phyloP scores from a whole-genome alignment of 2,888 invertebrate species.

The Meteorus cinctellus region DNA sequence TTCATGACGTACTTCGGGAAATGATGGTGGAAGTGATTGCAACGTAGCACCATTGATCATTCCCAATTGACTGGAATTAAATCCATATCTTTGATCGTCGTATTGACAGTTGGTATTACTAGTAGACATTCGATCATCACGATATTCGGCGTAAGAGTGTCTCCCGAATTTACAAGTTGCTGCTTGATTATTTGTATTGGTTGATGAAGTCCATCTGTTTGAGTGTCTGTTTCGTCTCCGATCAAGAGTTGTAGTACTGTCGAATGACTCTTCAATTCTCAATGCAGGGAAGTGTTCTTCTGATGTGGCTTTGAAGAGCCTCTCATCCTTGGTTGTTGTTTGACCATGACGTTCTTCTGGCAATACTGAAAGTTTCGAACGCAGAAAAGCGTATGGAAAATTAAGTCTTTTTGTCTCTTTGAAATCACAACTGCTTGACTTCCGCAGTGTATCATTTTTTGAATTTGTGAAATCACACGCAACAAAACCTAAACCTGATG shows the following conservation, averaged over 20 bases:
- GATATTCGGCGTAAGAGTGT: conserved; percentile 65
- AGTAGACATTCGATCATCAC: conserved; percentile 45
- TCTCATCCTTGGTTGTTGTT: conserved; percentile 68
- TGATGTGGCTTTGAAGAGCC: conserved; percentile 77
- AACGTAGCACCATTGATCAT: conserved; percentile 60
- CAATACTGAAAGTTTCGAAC: conserved; percentile 84
- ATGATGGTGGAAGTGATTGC: conserved; percentile 47
- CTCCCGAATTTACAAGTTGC: conserved; percentile 50
- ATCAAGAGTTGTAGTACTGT: conserved; percentile 69
- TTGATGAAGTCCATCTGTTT: conserved; percentile 33
- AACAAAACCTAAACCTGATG: conserved; percentile 55
- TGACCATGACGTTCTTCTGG: conserved; percentile 80
- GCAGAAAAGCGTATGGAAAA: conserved; percentile 85
- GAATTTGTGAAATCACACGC: conserved; percentile 63
- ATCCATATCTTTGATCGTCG: conserved; percentile 58
- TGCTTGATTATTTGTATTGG: conserved; percentile 45
- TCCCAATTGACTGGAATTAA: conserved; percentile 60
- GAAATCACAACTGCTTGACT: conserved; percentile 69
- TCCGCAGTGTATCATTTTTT: conserved; percentile 61
- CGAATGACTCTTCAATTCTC: conserved; percentile 66
- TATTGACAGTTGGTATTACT: conserved; percentile 56
- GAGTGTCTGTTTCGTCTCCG: conserved; percentile 61
- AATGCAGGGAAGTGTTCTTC: conserved; percentile 77
- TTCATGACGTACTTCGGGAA: conserved; percentile 48
- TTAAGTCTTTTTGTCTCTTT: conserved; percentile 77